Base-by-base conservation (phyloP, 2,797 vertebrate genomes). In the Iguana delicatissima region DNA sequence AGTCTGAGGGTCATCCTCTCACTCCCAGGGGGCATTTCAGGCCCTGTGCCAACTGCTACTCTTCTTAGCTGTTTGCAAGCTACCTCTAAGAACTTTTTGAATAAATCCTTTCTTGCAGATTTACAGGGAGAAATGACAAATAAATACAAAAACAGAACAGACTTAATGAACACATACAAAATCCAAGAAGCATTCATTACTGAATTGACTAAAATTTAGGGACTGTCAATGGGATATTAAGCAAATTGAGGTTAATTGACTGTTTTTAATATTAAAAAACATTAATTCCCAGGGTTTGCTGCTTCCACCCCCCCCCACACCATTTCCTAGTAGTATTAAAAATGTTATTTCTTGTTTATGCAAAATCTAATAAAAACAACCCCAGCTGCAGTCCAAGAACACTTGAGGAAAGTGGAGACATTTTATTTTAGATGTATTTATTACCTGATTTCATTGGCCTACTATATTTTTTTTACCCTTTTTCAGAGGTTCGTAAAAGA, bases 401-500 rank as follows among this genome's bases (percentile, higher is more conserved):
- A n/a, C 26, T 79, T 32, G 29, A 81, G 42, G 42, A 22, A 35
- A 62, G 55, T 35, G 38, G 57, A 62, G 3, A 74, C 22, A 64
- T 35, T 81, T 76, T 74, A 57, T 88, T 82, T 82, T 62, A 29
- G 35, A 46, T 76, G 24, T 84, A 82, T 42, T 83, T 90, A 29
- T 86, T 81, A 81, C 10, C 38, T 72, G 26, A 59, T 90, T 80
- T 74, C 38, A 35, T 92, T 91, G 50, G 62, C 73, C 85, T 0
- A 29, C 0, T 24, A 76, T 74, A 46, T 46, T 46, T 22, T 62
- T 90, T 89, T 87, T 86, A 85, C 81, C 88, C 57, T 80, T 72
- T 84, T 89, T 84, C 29, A 84, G 18, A 74, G 73, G 26, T 77
- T 80, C 80, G 83, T 72, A 77, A 81, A 46, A 81, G 50, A 64